Base-by-base conservation (phyloP, 2,888 invertebrate species). In the Macrophya alboannulata region DNA sequence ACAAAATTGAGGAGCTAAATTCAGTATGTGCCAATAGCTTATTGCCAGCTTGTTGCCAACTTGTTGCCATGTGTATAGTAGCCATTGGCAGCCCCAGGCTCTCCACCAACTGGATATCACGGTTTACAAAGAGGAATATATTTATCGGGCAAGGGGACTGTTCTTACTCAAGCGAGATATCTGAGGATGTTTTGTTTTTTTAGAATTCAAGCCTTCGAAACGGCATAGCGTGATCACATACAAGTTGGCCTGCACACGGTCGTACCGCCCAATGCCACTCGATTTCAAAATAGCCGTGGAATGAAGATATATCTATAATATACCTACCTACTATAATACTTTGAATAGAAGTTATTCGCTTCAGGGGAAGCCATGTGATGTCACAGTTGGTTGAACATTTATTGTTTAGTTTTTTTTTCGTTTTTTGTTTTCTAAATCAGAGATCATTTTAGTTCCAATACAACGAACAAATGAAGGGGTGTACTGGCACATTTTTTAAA, bases 91-190 rank as follows among this genome's bases (percentile, higher is more conserved):
- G 76, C 45, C n/a, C 45, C 45, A 3, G 15, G 51, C 40, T 10
- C 40, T 12, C 9, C n/a, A 15, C 71, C 37, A 37, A 71, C 25
- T 9, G 9, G 45, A 15, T 40, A n/a, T n/a, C n/a, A 17, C n/a
- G 37, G 77, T 79, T 79, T 59, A 81, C 79, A 59, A 37, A 10
- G 25, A 43, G 21, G 25, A 21, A 21, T 10, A 81, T 62, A 59
- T 81, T 81, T 81, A 81, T 81, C 79, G 79, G 5, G 43, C 15
- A 10, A 81, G 59, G 37, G 79, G 62, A 81, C 43, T 81, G 79
- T 43, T 59, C 62, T 81, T 62, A 21, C 59, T 81, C 79, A 43
- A 62, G 43, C n/a, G 59, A 62, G 17, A 43, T 9, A 43, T 59
- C 62, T 81, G 21, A 62, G 9, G 12, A 81, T 81, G 31, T 59